These are phyloP conservation scores for Daboia siamensis DNA, from an alignment of 2,113 vertebrate species.

Conservation along the genomic window DNA sequence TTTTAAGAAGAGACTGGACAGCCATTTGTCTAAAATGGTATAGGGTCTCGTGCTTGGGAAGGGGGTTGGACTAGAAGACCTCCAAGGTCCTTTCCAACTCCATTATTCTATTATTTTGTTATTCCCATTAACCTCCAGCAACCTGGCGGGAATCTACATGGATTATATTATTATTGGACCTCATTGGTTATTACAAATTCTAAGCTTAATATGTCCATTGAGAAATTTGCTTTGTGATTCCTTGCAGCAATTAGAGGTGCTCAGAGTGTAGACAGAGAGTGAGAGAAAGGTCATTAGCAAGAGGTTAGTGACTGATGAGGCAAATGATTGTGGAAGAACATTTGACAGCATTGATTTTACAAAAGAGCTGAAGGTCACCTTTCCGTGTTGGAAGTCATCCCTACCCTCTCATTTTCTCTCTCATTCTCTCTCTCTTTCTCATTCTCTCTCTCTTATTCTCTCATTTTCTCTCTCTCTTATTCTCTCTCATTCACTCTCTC, in stretches of 20 bases:
- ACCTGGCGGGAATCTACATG: neutral
- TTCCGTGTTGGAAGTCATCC: neutral
- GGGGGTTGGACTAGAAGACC: too few species aligned
- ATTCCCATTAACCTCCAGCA: neutral
- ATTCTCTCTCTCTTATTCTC: too few species aligned
- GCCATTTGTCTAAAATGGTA: too few species aligned
- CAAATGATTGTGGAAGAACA: neutral
- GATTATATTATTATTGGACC: neutral
- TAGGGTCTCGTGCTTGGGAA: too few species aligned
- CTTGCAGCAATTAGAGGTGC: neutral
- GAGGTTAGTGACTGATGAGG: neutral
- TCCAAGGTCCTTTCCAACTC: too few species aligned
- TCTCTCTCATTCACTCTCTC: too few species aligned
- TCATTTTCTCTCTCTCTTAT: neutral
- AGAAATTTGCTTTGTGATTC: neutral
- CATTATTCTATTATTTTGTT: too few species aligned
- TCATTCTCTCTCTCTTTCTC: neutral
- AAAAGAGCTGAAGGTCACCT: constrained; percentile 15
- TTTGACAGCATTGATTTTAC: constrained; percentile 6
- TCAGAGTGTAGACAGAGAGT: neutral
- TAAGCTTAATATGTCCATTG: neutral
- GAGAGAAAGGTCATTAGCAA: constrained; percentile 12
- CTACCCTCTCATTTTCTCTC: neutral
- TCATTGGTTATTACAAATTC: neutral
- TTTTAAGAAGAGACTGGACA: too few species aligned